These are phyloP conservation scores for Melipona bicolor DNA, from an alignment of 2,888 invertebrate species.

Conservation along the genomic window DNA sequence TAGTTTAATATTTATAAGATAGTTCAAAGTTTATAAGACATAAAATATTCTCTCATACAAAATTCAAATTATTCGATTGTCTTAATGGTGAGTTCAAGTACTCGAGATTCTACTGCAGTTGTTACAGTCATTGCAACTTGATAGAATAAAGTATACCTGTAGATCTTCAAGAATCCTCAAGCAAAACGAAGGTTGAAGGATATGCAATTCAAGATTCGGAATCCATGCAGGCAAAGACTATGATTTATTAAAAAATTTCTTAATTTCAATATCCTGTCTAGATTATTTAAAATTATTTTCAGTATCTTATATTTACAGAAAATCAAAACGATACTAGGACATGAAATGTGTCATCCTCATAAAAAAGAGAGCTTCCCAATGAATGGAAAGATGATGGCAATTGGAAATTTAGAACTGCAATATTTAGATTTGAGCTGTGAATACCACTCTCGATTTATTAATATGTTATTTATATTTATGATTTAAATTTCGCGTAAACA, in stretches of 20 bases:
- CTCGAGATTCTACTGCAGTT: background rate
- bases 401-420: conserved; percentile 79
- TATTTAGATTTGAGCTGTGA: conserved; percentile 82
- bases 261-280: background rate
- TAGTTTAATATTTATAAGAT: background rate
- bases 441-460: conserved; percentile 1
- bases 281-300: too few relatives aligned
- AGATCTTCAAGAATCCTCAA: conserved; percentile 15
- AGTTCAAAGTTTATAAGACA: background rate
- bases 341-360: conserved; percentile 77
- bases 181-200: conserved; percentile 4
- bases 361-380: conserved; percentile 74
- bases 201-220: background rate
- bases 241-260: background rate
- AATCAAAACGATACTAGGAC: background rate
- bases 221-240: conserved; percentile 16
- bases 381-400: conserved; percentile 74
- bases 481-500: background rate
- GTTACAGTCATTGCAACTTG: background rate
- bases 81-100: background rate
- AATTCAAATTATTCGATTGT: background rate
- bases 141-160: background rate
- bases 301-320: background rate
- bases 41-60: background rate
- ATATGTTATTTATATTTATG: too few relatives aligned